Conservation (phyloP, 2,113 vertebrate species). For the Genyomyrus donnyi region DNA sequence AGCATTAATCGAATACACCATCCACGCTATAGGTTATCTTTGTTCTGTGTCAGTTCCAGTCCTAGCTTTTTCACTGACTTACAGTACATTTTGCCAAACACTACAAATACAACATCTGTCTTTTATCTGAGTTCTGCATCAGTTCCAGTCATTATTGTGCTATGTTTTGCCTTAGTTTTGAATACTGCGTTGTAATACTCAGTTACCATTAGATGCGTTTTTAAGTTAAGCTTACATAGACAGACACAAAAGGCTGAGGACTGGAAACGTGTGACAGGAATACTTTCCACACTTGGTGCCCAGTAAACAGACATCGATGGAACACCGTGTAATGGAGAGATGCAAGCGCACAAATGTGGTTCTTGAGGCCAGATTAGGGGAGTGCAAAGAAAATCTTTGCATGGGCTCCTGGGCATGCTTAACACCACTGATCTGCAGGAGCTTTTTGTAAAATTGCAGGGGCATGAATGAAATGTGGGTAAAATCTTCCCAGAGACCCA, state of each 20-base stretch:
- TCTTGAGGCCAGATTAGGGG: conserved; percentile 34
- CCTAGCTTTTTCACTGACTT: neutral
- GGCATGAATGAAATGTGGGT: conserved; percentile 40
- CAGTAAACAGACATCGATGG: conserved; percentile 3
- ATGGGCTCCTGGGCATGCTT: conserved; percentile 23
- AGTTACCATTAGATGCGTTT: neutral
- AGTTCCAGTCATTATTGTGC: neutral
- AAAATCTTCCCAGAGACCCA: conserved; percentile 35
- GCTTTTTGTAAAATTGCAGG: conserved; percentile 44
- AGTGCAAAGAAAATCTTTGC: conserved; percentile 33
- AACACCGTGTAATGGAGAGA: conserved; percentile 36
- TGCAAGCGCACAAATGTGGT: conserved; percentile 35
- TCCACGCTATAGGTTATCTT: neutral
- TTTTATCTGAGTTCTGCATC: neutral
- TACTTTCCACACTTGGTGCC: neutral
- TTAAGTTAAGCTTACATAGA: neutral
- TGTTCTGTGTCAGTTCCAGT: conserved; percentile 1
- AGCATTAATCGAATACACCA: neutral
- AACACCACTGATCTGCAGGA: conserved; percentile 34
- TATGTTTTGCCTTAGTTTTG: neutral
- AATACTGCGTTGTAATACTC: neutral
- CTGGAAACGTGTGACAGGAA: neutral
- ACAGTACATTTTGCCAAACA: neutral
- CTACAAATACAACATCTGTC: neutral
- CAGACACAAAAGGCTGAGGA: neutral